Percentiles rank a stretch among this genome's conserved stretches.
Evolutionary conservation across 2,888 invertebrate species (phyloP).

Genomic region (Megamerina dolium): DNA sequence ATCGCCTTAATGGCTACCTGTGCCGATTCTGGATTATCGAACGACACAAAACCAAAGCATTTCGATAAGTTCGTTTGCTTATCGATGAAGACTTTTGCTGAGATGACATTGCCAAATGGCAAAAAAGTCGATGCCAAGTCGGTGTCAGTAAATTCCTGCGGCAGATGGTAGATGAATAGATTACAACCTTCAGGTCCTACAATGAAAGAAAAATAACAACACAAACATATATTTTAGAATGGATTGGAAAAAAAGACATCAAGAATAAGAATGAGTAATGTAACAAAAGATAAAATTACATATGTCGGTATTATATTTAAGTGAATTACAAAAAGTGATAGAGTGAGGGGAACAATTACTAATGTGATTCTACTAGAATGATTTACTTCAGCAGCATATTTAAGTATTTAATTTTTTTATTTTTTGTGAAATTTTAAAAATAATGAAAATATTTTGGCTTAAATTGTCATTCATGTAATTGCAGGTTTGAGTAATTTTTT

Average conservation of each 20-base stretch:
- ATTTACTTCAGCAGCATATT: no score
- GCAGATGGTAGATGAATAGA: constrained; percentile 98
- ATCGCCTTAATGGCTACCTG: constrained; percentile 94
- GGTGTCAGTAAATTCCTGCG: constrained; percentile 96
- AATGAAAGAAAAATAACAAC: constrained; percentile 8
- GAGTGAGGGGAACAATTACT: no score
- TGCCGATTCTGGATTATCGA: constrained; percentile 89
- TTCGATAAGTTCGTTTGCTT: constrained; percentile 99
- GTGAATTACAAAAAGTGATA: no score
- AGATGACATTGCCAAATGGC: constrained; percentile 96
- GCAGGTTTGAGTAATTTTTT: no score
- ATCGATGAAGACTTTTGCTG: constrained; percentile 99
- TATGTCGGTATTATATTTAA: no score
- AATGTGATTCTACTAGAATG: no score
- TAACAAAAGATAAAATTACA: not conserved
- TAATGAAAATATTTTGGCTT: no score
- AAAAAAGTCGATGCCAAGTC: constrained; percentile 95
- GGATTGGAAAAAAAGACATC: not conserved
- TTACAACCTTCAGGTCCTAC: constrained; percentile 96
- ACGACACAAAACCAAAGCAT: constrained; percentile 98
- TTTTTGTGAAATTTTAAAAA: no score
- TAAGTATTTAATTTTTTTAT: no score
- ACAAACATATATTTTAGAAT: no score
- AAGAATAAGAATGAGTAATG: not conserved
- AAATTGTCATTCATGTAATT: no score